These are phyloP conservation scores for Cotesia typhae DNA, from an alignment of 1,140 invertebrate genomes.

Conservation along the genomic window DNA sequence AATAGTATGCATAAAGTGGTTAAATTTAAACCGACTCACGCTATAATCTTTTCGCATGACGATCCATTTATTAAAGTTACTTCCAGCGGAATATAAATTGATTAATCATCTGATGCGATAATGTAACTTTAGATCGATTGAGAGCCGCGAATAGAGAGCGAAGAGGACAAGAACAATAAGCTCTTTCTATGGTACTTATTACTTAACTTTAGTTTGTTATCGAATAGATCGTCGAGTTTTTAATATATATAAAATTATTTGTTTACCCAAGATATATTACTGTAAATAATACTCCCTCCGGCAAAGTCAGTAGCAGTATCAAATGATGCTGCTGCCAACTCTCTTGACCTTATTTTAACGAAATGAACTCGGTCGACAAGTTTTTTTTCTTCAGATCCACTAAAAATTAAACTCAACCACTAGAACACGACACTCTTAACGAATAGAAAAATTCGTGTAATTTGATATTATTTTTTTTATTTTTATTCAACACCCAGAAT, in stretches of 20 bases:
- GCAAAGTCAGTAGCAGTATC: constrained; percentile 14
- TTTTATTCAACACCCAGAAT: background rate
- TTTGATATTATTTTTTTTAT: background rate
- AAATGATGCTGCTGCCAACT: constrained; percentile 5
- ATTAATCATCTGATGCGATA: too few species aligned
- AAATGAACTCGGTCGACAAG: constrained; percentile 24
- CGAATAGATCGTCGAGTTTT: too few species aligned
- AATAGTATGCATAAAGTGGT: too few species aligned
- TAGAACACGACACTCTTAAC: constrained; percentile 10
- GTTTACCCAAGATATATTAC: background rate
- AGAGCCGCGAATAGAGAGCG: too few species aligned
- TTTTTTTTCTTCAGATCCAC: constrained; percentile 10
- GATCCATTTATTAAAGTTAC: too few species aligned
- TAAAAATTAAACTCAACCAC: constrained; percentile 21
- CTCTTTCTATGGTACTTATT: too few species aligned
- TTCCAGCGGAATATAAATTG: too few species aligned
- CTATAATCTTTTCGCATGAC: too few species aligned
- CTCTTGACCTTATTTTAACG: constrained; percentile 30
- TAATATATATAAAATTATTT: background rate
- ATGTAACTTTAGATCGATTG: too few species aligned
- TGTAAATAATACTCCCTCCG: background rate
- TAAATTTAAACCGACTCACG: too few species aligned
- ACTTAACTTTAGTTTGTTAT: too few species aligned
- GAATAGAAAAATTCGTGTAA: background rate
- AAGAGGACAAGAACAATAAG: too few species aligned